phyloP scores from a whole-genome alignment of 1,140 invertebrate genomes.

The Drosophila nebulosa region DNA sequence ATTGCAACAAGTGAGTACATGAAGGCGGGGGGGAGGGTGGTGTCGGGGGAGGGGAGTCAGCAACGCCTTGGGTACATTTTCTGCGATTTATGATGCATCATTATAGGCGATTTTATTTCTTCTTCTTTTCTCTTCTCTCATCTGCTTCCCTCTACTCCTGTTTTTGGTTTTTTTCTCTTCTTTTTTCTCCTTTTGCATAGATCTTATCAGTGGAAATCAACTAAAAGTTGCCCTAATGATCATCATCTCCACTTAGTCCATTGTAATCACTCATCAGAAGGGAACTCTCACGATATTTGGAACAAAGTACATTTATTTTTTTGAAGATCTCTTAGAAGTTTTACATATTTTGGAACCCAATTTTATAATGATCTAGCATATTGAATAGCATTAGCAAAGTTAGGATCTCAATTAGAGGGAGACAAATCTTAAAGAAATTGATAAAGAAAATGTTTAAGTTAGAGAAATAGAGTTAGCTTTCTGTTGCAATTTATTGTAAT shows the following conservation, averaged over 20 bases:
- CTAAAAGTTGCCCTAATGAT: neutral
- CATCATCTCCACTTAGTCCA: neutral
- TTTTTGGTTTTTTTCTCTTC: neutral
- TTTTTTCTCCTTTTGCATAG: neutral
- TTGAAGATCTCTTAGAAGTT: too few relatives aligned
- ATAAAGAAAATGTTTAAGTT: too few relatives aligned
- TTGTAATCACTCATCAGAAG: neutral
- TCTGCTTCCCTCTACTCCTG: neutral
- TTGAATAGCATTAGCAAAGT: too few relatives aligned
- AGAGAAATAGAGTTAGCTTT: too few relatives aligned
- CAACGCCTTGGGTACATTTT: constrained; percentile 42
- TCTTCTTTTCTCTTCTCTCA: neutral
- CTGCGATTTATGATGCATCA: constrained; percentile 72
- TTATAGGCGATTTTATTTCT: constrained; percentile 66
- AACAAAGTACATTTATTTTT: too few relatives aligned
- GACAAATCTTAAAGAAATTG: too few relatives aligned
- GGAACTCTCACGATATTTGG: too few relatives aligned
- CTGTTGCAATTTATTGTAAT: too few relatives aligned
- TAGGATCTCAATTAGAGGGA: too few relatives aligned
- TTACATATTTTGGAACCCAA: too few relatives aligned
- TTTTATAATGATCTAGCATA: too few relatives aligned
- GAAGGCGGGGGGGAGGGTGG: neutral
- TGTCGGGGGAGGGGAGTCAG: neutral
- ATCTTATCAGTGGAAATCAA: neutral
- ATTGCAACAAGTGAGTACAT: neutral